Conservation (phyloP, 2,797 vertebrate genomes). For the Huso huso region DNA sequence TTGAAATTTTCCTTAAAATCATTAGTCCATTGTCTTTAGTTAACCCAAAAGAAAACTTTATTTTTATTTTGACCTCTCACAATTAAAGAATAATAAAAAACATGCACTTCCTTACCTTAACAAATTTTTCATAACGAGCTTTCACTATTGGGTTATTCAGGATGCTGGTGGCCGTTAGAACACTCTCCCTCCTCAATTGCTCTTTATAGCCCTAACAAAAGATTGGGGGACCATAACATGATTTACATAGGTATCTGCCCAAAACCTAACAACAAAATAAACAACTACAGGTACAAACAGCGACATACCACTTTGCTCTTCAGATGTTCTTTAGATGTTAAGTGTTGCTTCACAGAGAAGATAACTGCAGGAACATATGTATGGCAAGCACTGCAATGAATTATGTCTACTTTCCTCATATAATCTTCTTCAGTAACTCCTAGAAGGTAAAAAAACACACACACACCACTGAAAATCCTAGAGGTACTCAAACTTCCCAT, state of each 20-base stretch:
- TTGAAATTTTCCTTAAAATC: background rate
- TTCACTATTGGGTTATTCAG: constrained; percentile 77
- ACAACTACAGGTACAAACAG: background rate
- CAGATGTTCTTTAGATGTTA: constrained; percentile 63
- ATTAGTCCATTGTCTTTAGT: too few relatives aligned
- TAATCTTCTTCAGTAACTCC: constrained; percentile 71
- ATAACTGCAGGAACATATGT: constrained; percentile 67
- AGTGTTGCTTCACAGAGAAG: constrained; percentile 69
- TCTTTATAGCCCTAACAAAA: constrained; percentile 67
- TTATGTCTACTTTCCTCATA: constrained; percentile 76
- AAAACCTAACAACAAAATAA: background rate
- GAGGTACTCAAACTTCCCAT: too few relatives aligned
- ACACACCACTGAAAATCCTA: too few relatives aligned
- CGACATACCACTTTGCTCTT: constrained; percentile 65
- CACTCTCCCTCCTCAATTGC: constrained; percentile 75
- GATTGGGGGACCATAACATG: background rate
- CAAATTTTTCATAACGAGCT: constrained; percentile 67
- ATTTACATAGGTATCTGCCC: background rate
- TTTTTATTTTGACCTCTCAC: too few relatives aligned
- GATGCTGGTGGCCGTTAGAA: constrained; percentile 75
- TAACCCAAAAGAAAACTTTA: too few relatives aligned
- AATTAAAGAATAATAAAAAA: background rate
- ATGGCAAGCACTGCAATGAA: constrained; percentile 72
- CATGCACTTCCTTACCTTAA: constrained; percentile 59
- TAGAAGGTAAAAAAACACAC: constrained; percentile 27